Conservation (phyloP, 2,888 invertebrate genomes). For the Cancer borealis region DNA sequence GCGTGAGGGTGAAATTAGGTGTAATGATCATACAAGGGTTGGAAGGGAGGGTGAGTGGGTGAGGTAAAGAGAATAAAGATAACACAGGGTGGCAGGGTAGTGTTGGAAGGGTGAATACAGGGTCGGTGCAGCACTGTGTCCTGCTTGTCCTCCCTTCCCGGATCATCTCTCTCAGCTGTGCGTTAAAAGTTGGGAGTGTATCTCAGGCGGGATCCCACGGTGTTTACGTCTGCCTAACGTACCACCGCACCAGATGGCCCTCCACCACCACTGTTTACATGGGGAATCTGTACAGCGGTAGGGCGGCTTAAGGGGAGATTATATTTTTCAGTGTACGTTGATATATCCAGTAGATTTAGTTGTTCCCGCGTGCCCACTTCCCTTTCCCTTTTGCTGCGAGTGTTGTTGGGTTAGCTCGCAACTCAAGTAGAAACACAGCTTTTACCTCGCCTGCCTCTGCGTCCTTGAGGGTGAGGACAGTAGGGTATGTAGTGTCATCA, state of each 20-base stretch:
- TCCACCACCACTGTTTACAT: neutral
- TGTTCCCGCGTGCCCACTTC: neutral
- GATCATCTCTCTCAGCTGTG: neutral
- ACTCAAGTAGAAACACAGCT: neutral
- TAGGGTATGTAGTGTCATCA: neutral
- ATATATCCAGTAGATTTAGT: conserved; percentile 10
- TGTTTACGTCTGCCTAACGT: neutral
- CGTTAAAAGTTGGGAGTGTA: neutral
- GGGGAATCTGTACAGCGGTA: neutral
- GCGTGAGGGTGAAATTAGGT: neutral
- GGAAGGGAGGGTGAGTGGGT: neutral
- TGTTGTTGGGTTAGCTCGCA: neutral
- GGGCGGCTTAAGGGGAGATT: neutral
- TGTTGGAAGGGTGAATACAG: neutral
- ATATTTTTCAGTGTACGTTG: neutral
- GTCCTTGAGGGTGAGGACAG: neutral
- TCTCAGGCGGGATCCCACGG: neutral
- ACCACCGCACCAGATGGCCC: neutral
- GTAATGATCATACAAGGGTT: neutral
- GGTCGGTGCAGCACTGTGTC: neutral
- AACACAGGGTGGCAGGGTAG: neutral
- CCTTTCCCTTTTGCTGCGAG: neutral
- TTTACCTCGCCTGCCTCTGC: neutral
- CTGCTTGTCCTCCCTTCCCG: neutral
- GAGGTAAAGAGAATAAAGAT: neutral